A percentile compares a stretch with the other conserved stretches of the same genome.
Evolutionary conservation across 2,113 vertebrate genomes (phyloP).

Genomic region (Montifringilla adamsi): DNA sequence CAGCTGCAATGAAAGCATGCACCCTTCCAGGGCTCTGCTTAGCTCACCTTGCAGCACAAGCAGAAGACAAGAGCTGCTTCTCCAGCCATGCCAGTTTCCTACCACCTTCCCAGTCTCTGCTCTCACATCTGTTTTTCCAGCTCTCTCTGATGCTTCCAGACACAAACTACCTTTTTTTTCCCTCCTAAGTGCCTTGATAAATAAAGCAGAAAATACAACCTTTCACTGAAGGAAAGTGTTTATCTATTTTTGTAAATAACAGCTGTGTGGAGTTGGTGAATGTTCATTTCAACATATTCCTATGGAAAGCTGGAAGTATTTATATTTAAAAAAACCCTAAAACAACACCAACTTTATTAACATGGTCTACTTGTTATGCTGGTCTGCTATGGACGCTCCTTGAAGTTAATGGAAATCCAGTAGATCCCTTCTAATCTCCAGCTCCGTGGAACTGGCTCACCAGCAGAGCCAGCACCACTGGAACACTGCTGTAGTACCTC

Average conservation of each 20-base stretch:
- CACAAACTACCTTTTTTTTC: not conserved
- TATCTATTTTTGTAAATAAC: slow-evolving; percentile 50
- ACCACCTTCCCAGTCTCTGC: not conserved
- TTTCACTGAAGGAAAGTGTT: slow-evolving; percentile 8
- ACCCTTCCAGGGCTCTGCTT: not conserved
- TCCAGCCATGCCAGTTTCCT: not conserved
- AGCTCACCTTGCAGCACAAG: not conserved
- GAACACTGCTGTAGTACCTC: not conserved
- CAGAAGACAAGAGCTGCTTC: not conserved
- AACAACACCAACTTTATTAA: not conserved
- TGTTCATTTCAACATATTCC: slow-evolving; percentile 2
- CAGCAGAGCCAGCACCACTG: not conserved
- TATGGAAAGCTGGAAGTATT: not conserved
- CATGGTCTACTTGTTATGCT: not conserved
- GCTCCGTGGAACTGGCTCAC: not conserved
- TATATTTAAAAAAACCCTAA: fast-evolving
- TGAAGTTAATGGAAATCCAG: not conserved
- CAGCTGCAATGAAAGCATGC: fast-evolving
- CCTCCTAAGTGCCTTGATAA: not conserved
- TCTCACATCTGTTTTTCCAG: not conserved
- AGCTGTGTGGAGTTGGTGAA: slow-evolving; percentile 4
- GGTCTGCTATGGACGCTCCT: not conserved
- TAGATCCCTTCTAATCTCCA: not conserved
- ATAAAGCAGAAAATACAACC: slow-evolving; percentile 6
- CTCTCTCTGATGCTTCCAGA: not conserved